phyloP scores from a whole-genome alignment of 2,113 vertebrate species.

The Sialia sialis region DNA sequence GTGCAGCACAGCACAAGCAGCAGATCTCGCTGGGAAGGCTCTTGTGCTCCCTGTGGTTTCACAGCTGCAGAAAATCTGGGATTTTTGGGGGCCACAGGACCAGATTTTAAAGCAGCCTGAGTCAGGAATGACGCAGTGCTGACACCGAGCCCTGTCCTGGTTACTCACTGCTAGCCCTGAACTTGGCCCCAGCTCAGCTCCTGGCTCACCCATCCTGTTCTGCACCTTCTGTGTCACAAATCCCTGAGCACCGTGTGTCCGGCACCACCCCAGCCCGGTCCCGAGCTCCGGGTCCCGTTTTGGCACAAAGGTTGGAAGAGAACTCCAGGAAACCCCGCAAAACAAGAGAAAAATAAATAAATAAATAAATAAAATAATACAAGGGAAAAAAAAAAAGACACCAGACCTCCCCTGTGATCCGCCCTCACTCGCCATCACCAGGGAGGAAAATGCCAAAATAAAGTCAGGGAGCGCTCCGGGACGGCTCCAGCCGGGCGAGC shows the following conservation, averaged over 20 bases:
- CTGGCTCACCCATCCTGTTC: not conserved
- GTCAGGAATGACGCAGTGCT: not conserved
- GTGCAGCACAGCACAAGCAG: fast-evolving
- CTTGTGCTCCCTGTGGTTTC: not conserved
- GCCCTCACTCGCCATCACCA: not conserved
- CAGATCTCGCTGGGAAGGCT: not conserved
- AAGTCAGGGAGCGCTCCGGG: fast-evolving
- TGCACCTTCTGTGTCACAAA: not conserved
- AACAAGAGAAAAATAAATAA: fast-evolving
- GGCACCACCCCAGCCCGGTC: not conserved
- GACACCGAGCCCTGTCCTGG: not conserved
- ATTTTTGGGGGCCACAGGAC: not conserved
- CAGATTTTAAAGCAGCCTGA: not conserved
- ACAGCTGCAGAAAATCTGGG: not conserved
- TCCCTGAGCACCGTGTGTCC: not conserved
- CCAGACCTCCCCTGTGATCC: not conserved
- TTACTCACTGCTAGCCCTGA: not conserved
- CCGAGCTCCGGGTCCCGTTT: not conserved
- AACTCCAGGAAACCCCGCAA: fast-evolving
- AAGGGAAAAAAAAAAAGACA: fast-evolving
- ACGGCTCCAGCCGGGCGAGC: not conserved
- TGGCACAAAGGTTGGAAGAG: not conserved
- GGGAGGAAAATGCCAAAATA: not conserved
- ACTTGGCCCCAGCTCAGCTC: not conserved
- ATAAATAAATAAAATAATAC: too few species aligned